These are phyloP conservation scores for Otus sunia DNA, from an alignment of 2,113 vertebrate genomes.

Conservation along the genomic window DNA sequence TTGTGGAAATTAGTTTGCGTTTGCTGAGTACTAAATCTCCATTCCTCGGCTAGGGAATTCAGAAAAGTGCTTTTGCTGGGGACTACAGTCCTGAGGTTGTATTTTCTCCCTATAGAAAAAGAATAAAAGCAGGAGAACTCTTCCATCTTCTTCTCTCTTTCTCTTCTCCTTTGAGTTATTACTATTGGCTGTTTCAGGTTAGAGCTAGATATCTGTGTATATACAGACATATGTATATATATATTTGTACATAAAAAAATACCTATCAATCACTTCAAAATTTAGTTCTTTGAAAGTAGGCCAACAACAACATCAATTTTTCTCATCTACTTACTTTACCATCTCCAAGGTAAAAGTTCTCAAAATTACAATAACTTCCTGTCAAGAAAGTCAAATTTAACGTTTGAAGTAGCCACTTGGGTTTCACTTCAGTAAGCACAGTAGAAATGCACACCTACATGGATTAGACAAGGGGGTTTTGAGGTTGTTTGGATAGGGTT, in stretches of 20 bases:
- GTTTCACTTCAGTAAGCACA: not conserved
- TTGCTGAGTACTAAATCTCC: not conserved
- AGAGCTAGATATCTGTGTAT: not conserved
- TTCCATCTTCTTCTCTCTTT: not conserved
- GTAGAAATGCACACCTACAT: not conserved
- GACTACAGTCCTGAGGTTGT: not conserved
- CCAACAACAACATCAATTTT: not conserved
- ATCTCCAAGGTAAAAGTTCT: not conserved
- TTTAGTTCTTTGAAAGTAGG: not conserved
- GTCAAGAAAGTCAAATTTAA: not conserved
- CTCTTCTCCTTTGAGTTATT: not conserved
- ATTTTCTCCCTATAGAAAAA: not conserved
- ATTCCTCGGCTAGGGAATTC: not conserved
- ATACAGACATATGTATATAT: not conserved
- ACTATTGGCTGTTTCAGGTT: not conserved
- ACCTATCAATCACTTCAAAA: not conserved
- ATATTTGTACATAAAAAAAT: no score
- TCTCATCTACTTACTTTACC: not conserved
- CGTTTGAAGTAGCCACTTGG: accelerated
- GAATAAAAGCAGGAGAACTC: not conserved
- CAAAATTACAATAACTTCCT: not conserved
- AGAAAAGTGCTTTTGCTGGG: not conserved
- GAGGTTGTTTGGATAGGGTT: not conserved
- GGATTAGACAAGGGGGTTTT: not conserved
- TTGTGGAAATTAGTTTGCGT: not conserved